Conservation (phyloP, 2,113 vertebrate species). For the Chroicocephalus ridibundus region DNA sequence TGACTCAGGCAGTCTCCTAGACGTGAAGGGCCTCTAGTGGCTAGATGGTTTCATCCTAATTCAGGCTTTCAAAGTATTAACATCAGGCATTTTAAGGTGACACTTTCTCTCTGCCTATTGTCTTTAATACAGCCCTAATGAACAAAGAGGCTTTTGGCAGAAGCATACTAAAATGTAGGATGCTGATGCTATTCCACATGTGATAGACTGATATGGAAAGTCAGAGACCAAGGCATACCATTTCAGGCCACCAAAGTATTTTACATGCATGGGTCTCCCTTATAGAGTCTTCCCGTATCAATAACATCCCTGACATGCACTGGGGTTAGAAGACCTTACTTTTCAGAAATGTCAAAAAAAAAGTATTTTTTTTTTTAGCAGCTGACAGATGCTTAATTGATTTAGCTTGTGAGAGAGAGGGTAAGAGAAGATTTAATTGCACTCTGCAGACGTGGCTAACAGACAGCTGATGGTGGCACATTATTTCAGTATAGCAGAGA, state of each 20-base stretch:
- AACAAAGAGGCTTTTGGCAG: neutral
- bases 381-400: neutral
- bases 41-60: neutral
- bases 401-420: neutral
- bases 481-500: neutral
- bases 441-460: neutral
- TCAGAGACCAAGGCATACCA: neutral
- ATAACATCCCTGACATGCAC: neutral
- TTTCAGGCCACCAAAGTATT: neutral
- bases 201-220: neutral
- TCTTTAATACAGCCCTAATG: neutral
- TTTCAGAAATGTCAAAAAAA: neutral
- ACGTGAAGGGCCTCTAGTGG: constrained; percentile 67
- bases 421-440: neutral
- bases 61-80: neutral
- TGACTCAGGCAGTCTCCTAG: neutral
- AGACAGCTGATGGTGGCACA: neutral
- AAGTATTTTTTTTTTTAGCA: neutral
- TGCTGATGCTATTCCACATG: neutral
- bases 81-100: neutral
- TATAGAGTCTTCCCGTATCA: neutral
- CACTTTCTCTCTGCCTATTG: neutral
- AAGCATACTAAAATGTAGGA: neutral
- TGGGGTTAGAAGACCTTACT: neutral
- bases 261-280: accelerated